Conservation (phyloP, 2,113 vertebrate species). For the Peucedramus taeniatus region DNA sequence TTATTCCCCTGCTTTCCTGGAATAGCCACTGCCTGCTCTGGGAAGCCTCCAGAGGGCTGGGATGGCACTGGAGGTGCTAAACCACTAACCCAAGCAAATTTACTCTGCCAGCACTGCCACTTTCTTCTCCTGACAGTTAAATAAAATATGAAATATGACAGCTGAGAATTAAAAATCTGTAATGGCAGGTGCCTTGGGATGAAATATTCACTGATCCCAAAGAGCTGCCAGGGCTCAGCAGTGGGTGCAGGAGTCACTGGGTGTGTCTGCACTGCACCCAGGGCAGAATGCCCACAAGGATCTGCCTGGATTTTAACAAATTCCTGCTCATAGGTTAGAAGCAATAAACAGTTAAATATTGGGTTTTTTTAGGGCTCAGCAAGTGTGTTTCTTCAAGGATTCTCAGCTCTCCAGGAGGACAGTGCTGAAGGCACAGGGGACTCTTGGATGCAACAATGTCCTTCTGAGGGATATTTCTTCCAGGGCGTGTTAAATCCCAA, state of each 20-base stretch:
- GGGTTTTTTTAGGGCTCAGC: neutral
- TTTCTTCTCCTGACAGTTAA: neutral
- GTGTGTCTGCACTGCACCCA: neutral
- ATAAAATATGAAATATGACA: neutral
- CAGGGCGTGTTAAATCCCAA: neutral
- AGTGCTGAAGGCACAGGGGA: neutral
- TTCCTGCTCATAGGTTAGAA: neutral
- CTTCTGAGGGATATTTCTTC: neutral
- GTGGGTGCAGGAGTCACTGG: neutral
- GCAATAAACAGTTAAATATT: neutral
- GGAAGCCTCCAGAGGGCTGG: neutral
- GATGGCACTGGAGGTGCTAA: neutral
- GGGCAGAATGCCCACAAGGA: neutral
- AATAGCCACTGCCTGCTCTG: neutral
- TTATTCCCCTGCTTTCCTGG: neutral
- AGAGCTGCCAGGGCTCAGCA: neutral
- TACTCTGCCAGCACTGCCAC: neutral
- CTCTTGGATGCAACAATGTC: neutral
- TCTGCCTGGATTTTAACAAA: neutral
- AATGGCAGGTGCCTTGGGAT: neutral
- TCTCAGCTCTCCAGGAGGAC: neutral
- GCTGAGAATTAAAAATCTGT: neutral
- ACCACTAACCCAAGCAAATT: neutral
- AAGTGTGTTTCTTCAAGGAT: neutral
- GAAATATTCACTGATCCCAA: neutral